Percentiles rank a stretch among this genome's conserved stretches.
These are phyloP conservation scores for Miichthys miiuy DNA, from an alignment of 2,797 vertebrate genomes.

Conservation along the genomic window DNA sequence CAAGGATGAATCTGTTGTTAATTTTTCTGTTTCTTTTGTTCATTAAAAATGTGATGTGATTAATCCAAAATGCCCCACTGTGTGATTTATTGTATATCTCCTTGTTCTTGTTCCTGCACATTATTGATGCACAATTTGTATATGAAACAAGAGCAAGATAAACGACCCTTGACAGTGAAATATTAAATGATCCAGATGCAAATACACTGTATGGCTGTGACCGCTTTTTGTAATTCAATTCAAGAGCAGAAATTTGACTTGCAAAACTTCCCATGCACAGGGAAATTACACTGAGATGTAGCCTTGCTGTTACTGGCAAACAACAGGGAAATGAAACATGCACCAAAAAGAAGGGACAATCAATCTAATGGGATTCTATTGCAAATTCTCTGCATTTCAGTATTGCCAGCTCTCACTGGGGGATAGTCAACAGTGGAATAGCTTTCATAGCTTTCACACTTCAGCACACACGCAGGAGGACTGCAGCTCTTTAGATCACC, in stretches of 20 bases:
- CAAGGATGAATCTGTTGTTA: conserved; percentile 16
- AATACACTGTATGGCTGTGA: conserved; percentile 74
- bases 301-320: conserved; percentile 75
- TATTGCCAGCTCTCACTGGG: conserved; percentile 65
- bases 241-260: conserved; percentile 88
- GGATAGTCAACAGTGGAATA: conserved; percentile 72
- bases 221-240: conserved; percentile 83
- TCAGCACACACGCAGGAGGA: conserved; percentile 35
- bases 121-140: conserved; percentile 65
- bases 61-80: conserved; percentile 35
- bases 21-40: conserved; percentile 44
- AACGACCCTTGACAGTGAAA: conserved; percentile 86
- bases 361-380: conserved; percentile 77
- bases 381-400: conserved; percentile 69
- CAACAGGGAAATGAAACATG: conserved; percentile 83
- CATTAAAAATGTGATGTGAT: conserved; percentile 61
- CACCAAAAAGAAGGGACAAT: conserved; percentile 75
- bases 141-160: conserved; percentile 75
- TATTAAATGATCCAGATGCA: conserved; percentile 86
- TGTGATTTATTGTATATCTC: conserved; percentile 57
- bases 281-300: conserved; percentile 84
- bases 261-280: conserved; percentile 80
- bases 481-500: conserved; percentile 54
- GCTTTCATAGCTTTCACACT: conserved; percentile 64
- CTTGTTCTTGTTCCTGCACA: conserved; percentile 31